Evolutionary conservation across 2,888 invertebrate genomes (phyloP).

Genomic region (Ischnura elegans): DNA sequence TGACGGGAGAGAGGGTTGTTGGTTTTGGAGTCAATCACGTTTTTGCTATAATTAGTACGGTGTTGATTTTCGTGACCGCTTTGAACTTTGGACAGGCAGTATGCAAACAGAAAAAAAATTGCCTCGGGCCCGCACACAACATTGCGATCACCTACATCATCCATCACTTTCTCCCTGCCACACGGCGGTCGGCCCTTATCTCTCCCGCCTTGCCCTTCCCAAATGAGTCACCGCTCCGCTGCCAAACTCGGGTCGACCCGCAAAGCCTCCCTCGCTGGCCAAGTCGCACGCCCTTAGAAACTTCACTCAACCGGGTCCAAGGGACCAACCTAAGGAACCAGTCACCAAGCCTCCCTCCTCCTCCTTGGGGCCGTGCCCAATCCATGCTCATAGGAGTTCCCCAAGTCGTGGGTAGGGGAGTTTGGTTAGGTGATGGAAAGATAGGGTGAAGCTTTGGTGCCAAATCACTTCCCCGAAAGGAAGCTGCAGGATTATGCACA

Average conservation of each 20-base stretch:
- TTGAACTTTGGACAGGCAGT: constrained; percentile 7
- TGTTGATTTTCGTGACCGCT: constrained; percentile 26
- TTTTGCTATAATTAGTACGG: constrained; percentile 22
- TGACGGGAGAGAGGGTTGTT: neutral
- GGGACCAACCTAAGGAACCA: constrained; percentile 16
- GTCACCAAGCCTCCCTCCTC: constrained; percentile 14
- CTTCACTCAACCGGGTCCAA: neutral
- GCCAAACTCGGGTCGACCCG: neutral
- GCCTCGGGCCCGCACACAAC: neutral
- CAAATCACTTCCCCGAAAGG: neutral
- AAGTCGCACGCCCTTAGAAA: constrained; percentile 5
- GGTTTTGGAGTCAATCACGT: neutral
- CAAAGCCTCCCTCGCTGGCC: constrained; percentile 14
- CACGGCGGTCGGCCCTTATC: neutral
- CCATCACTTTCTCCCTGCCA: constrained; percentile 5
- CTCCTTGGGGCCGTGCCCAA: constrained; percentile 46
- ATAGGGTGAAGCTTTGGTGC: neutral
- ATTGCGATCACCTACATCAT: constrained; percentile 3
- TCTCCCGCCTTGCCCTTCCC: neutral
- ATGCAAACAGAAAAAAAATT: neutral
- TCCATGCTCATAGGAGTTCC: constrained; percentile 12
- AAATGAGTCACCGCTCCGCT: constrained; percentile 32
- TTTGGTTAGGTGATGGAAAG: neutral
- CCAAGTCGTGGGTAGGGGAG: neutral
- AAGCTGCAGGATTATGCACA: neutral